These are phyloP conservation scores for Tineola bisselliella DNA, from an alignment of 2,888 invertebrate genomes.

Conservation along the genomic window DNA sequence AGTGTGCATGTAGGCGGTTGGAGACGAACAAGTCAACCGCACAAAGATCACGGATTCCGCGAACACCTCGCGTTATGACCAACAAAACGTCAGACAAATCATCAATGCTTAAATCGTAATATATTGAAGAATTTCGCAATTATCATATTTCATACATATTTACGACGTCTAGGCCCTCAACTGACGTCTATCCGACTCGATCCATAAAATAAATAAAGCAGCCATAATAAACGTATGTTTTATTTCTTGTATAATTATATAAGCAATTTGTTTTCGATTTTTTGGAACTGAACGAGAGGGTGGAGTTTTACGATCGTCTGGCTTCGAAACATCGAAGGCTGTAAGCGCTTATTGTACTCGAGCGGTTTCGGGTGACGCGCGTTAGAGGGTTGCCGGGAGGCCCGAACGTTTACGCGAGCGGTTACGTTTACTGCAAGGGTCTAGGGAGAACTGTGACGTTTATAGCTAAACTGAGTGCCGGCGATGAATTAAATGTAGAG, in stretches of 20 bases:
- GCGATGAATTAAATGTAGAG: conserved; percentile 24
- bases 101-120: conserved; percentile 67
- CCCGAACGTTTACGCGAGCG: neutral
- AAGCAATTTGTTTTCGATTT: conserved; percentile 41
- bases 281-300: conserved; percentile 21
- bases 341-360: neutral
- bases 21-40: neutral
- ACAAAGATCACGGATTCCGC: conserved; percentile 32
- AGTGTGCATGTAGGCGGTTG: neutral
- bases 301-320: conserved; percentile 34
- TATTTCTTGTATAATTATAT: conserved; percentile 56
- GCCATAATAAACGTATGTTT: conserved; percentile 51
- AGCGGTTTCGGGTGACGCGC: conserved; percentile 13
- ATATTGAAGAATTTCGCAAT: conserved; percentile 68
- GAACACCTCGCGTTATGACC: conserved; percentile 54
- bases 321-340: conserved; percentile 19
- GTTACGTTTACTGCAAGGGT: neutral
- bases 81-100: conserved; percentile 63
- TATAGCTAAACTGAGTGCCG: conserved; percentile 24
- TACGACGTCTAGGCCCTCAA: conserved; percentile 61
- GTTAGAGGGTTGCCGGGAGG: conserved; percentile 12
- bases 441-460: conserved; percentile 19
- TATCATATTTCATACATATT: conserved; percentile 67
- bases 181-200: conserved; percentile 56
- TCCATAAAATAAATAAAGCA: conserved; percentile 57